Evolutionary conservation across 2,888 invertebrate genomes (phyloP), one percentile per base, ranked within the genome.

Genomic region (Itoplectis maculator): DNA sequence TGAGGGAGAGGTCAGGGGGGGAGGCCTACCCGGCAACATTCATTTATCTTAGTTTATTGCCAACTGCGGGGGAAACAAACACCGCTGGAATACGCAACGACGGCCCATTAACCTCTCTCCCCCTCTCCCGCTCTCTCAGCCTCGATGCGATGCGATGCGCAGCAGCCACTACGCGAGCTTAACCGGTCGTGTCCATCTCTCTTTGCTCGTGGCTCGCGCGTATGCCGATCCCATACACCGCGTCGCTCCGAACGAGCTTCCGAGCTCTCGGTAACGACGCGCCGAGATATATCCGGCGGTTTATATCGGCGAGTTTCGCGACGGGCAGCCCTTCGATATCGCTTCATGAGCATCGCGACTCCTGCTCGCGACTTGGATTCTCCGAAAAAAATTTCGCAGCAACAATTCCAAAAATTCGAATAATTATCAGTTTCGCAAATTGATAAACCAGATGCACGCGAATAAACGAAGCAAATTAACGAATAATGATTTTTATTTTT

Each of bases 21-120:
- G 5, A 87, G 85, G 88, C 88, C 88, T 88, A 88, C 87, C 29
- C 29, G 29, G 29, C 88, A 86, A 89, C 90, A 91, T 90, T 90
- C 90, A 91, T 91, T 91, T 91, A 91, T 91, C 90, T 91, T 90
- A 91, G 90, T 91, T 91, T 91, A 91, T 91, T 91, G 90, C 90
- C 89, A 89, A 90, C 91, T 90, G 89, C 88, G 90, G 89, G 77
- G 88, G 88, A 90, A 91, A 91, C 91, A 90, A 91, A 91, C 90
- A 90, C 90, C 88, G 89, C 81, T 89, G 88, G 91, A 91, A 91
- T 91, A 91, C 90, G 89, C 90, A 91, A 91, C 89, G 88, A 90
- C 88, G 90, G 88, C 88, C 90, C 90, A 91, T 91, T 91, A 91
- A 90, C 90, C 88, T 89, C 89, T 87, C 87, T 85, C 42, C 8